Percentiles rank a stretch among this genome's conserved stretches.
Conservation (phyloP, 2,888 invertebrate species). For the Tromatobia lineatoria region DNA sequence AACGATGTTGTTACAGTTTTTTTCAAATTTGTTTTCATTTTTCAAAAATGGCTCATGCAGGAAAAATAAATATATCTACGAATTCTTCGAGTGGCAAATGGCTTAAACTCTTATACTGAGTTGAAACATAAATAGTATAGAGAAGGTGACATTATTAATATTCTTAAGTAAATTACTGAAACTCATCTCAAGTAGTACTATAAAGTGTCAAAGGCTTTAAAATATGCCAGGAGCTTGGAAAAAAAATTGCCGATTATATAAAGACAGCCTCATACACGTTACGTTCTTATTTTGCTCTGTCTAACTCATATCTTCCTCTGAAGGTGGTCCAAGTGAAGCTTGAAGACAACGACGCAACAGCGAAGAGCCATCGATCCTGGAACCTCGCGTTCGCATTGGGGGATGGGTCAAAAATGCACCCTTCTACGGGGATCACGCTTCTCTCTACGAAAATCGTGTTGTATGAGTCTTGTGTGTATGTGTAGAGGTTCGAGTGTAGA, state of each 20-base stretch:
- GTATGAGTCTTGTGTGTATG: slow-evolving; percentile 29
- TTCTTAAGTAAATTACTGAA: too few relatives aligned
- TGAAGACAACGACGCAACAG: slow-evolving; percentile 51
- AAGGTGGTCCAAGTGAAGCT: slow-evolving; percentile 3
- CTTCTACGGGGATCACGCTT: slow-evolving; percentile 33
- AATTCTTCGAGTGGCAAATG: too few relatives aligned
- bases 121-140: too few relatives aligned
- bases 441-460: slow-evolving; percentile 38
- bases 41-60: not conserved
- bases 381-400: slow-evolving; percentile 43
- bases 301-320: not conserved
- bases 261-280: not conserved
- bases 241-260: too few relatives aligned
- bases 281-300: slow-evolving; percentile 1
- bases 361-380: slow-evolving; percentile 40
- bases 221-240: too few relatives aligned
- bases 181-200: too few relatives aligned
- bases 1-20: not conserved
- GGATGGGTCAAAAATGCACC: slow-evolving; percentile 29
- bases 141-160: too few relatives aligned
- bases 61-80: too few relatives aligned
- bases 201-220: too few relatives aligned
- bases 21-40: not conserved
- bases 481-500: slow-evolving; percentile 14
- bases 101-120: too few relatives aligned